Evolutionary conservation across 2,797 vertebrate genomes (phyloP), one percentile per base, ranked within the genome.

Genomic region (Ctenopoma kingsleyae): DNA sequence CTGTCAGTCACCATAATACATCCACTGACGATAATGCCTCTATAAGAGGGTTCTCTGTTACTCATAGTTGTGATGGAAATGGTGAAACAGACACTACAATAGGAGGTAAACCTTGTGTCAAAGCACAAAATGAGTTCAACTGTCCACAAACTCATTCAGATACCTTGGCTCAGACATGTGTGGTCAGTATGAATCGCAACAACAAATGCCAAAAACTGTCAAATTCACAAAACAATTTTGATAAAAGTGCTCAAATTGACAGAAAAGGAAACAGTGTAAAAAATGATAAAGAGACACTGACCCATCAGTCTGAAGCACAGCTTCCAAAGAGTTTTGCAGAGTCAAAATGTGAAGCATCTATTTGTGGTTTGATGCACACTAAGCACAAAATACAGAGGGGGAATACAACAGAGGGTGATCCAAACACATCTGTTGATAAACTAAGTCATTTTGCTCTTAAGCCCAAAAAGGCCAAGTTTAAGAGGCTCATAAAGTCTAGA

Each of bases 401-500:
- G 74, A 41, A 58, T 22, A 66, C 74, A 47, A 79, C 32, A 73
- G 71, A 78, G 6, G 35, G 55, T 25, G 30, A 71, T 30, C 22
- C 54, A 25, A 73, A 72, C 19, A 20, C 59, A 66, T 13, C 20
- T 32, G 23, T 15, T 49, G 41, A 11, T 50, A 59, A 58, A 46
- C 53, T 46, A 40, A 48, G 40, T 32, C 53, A 50, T 60, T 54
- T 53, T 44, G 13, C 54, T 78, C 46, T 74, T 46, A 10, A 59
- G 17, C 41, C 49, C 17, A 89, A 89, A 64, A 94, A 89, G 70
- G 73, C 48, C 8, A 95, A 89, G 52, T 78, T 79, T 8, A 95
- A 93, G 60, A 89, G 89, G 54, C 76, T 92, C 48, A 91, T 90
- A 76, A 92, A 85, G 73, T 82, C 82, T 15, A 82, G 89, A 48